A percentile compares a stretch with the other conserved stretches of the same genome.
phyloP scores from a whole-genome alignment of 1,140 invertebrate genomes.

The Drosophila rufa region DNA sequence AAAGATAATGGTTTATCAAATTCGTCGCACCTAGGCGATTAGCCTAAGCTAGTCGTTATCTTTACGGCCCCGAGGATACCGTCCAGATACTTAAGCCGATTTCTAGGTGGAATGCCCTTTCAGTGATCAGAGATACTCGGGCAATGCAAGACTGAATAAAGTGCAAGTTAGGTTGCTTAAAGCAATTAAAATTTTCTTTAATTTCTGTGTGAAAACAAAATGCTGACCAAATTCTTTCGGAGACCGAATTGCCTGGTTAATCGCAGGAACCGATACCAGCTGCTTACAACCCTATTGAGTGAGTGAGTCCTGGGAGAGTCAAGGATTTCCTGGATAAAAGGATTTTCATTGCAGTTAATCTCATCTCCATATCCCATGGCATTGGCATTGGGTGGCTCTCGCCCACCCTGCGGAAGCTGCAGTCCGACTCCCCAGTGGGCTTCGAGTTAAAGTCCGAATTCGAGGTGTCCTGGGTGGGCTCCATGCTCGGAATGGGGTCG shows the following conservation, averaged over 20 bases:
- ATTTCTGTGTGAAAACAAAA: slow-evolving; percentile 25
- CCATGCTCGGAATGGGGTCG: slow-evolving; percentile 60
- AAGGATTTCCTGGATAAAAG: neutral
- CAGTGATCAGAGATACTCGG: slow-evolving; percentile 28
- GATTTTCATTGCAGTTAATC: slow-evolving; percentile 43
- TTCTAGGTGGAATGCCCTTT: neutral
- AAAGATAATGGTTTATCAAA: slow-evolving; percentile 32
- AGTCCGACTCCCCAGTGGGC: slow-evolving; percentile 46
- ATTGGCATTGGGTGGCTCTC: slow-evolving; percentile 67
- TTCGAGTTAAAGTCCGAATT: slow-evolving; percentile 48
- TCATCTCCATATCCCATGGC: slow-evolving; percentile 71
- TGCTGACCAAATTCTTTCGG: slow-evolving; percentile 44
- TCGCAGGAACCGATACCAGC: slow-evolving; percentile 65
- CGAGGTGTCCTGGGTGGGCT: slow-evolving; percentile 73
- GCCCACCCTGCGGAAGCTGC: slow-evolving; percentile 58
- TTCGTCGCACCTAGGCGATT: slow-evolving; percentile 23
- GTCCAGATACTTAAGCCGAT: slow-evolving; percentile 27
- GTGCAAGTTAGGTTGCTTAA: neutral
- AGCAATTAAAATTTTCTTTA: neutral
- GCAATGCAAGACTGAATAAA: slow-evolving; percentile 43
- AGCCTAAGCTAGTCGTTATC: slow-evolving; percentile 28
- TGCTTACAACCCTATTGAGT: slow-evolving; percentile 65
- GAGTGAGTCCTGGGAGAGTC: slow-evolving; percentile 13
- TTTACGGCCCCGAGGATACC: slow-evolving; percentile 28
- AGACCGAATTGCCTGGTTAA: slow-evolving; percentile 60